These are phyloP conservation scores for Lindbergichthys nudifrons DNA, from an alignment of 2,797 vertebrate species.

Conservation along the genomic window DNA sequence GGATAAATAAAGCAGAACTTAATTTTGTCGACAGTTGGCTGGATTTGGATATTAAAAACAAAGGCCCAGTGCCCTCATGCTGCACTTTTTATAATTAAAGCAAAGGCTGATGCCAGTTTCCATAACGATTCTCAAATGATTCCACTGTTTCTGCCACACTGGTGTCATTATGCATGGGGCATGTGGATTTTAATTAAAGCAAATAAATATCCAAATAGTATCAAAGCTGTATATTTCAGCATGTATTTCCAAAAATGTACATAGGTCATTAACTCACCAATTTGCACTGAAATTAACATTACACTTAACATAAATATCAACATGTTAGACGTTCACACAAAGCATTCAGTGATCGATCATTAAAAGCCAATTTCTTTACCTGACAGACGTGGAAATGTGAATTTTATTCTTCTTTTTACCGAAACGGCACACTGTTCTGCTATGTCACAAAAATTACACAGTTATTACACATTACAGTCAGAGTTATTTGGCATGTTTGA, in stretches of 20 bases:
- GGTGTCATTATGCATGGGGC: slow-evolving; percentile 43
- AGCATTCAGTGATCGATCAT: slow-evolving; percentile 2
- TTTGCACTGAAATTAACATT: slow-evolving; percentile 28
- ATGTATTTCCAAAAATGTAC: slow-evolving; percentile 24
- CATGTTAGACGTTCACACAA: slow-evolving; percentile 2
- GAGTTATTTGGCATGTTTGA: slow-evolving; percentile 64
- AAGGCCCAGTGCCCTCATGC: slow-evolving; percentile 39
- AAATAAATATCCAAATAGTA: slow-evolving; percentile 30
- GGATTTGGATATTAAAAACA: slow-evolving; percentile 51
- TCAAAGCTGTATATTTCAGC: slow-evolving; percentile 22
- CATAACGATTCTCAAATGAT: slow-evolving; percentile 35
- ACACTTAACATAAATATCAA: slow-evolving; percentile 8
- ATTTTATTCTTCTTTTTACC: slow-evolving; percentile 72
- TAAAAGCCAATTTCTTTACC: slow-evolving; percentile 7
- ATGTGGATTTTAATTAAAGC: slow-evolving; percentile 33
- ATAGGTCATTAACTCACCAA: slow-evolving; percentile 3
- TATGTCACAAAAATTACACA: slow-evolving; percentile 73
- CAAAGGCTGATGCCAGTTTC: slow-evolving; percentile 32
- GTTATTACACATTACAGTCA: slow-evolving; percentile 60
- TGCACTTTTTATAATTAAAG: slow-evolving; percentile 67
- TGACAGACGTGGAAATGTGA: slow-evolving; percentile 34
- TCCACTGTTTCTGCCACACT: slow-evolving; percentile 51
- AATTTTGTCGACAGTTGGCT: slow-evolving; percentile 47
- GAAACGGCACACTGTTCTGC: slow-evolving; percentile 63
- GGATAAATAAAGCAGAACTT: slow-evolving; percentile 53